These are phyloP conservation scores for Alligator mississippiensis DNA, from an alignment of 2,113 vertebrate species.

Conservation along the genomic window DNA sequence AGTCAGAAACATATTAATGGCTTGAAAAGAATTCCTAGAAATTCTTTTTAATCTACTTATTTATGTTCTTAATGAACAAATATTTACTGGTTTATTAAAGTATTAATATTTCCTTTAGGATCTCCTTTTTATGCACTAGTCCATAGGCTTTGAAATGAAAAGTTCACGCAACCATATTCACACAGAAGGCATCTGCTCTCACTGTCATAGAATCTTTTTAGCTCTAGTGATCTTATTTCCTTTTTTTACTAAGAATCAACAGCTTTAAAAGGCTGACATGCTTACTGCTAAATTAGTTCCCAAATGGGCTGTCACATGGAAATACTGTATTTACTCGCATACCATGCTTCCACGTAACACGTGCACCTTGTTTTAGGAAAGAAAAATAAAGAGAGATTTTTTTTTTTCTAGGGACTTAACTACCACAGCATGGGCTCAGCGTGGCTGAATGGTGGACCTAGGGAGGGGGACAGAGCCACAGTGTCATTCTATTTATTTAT, in stretches of 20 bases:
- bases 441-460: too few species aligned
- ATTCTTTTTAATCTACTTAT: neutral
- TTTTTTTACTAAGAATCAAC: accelerated
- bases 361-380: too few species aligned
- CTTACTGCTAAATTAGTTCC: neutral
- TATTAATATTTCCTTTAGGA: neutral
- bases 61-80: neutral
- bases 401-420: too few species aligned
- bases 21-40: neutral
- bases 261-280: accelerated
- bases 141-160: neutral
- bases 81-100: neutral
- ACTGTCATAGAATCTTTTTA: neutral
- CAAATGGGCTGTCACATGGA: neutral
- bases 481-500: too few species aligned
- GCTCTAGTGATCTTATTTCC: neutral
- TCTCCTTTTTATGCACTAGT: accelerated
- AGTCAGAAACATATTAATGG: neutral
- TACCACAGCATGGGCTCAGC: too few species aligned
- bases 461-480: too few species aligned
- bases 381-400: too few species aligned
- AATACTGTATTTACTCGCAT: too few species aligned
- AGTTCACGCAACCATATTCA: accelerated
- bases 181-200: too few species aligned
- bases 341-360: too few species aligned